phyloP scores from a whole-genome alignment of 2,113 vertebrate genomes.

The Parus major region DNA sequence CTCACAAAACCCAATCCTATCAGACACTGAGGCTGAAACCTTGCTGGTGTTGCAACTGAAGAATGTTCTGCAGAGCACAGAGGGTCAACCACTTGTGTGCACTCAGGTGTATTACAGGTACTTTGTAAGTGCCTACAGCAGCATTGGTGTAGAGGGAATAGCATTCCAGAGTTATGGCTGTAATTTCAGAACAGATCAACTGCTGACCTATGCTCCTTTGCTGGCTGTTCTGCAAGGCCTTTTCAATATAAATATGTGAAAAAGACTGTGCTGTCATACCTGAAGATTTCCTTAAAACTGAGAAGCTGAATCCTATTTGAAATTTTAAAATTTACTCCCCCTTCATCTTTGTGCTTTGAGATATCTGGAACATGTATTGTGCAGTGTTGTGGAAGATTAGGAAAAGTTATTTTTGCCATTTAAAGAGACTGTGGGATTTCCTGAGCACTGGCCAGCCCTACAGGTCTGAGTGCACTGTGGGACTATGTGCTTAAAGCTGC shows the following conservation, averaged over 20 bases:
- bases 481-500: rapidly evolving
- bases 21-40: neutral
- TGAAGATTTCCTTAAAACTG: neutral
- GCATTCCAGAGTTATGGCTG: neutral
- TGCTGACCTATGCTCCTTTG: neutral
- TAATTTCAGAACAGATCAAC: neutral
- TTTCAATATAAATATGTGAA: neutral
- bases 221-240: neutral
- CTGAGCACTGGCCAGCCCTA: neutral
- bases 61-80: neutral
- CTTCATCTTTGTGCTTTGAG: neutral
- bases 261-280: neutral
- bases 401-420: neutral
- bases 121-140: neutral
- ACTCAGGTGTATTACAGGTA: neutral
- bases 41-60: neutral
- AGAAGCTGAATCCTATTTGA: neutral
- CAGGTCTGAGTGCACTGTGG: rapidly evolving
- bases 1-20: neutral
- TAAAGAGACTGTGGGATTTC: neutral
- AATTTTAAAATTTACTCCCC: neutral
- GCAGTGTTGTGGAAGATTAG: neutral
- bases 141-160: neutral
- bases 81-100: neutral
- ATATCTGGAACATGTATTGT: neutral